Conservation (phyloP, 2,113 vertebrate genomes). For the Eubucco bourcierii region DNA sequence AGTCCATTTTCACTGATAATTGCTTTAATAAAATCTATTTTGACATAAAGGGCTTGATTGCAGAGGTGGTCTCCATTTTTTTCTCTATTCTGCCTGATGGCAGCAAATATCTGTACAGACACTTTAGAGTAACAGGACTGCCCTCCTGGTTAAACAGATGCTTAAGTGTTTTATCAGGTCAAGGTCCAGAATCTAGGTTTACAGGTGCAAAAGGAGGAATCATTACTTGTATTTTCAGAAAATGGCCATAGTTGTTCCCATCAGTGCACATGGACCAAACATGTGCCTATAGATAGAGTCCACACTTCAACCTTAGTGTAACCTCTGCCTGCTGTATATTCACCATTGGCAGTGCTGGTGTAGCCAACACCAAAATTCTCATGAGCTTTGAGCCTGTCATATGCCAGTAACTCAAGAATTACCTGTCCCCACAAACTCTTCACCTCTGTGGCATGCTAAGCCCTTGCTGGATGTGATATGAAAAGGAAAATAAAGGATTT, state of each 20-base stretch:
- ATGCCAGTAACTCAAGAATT: not conserved
- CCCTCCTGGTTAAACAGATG: not conserved
- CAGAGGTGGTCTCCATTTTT: constrained; percentile 14
- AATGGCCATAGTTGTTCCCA: not conserved
- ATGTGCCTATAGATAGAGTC: not conserved
- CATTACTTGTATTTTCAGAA: not conserved
- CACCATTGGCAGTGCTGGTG: not conserved
- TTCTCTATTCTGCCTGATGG: not conserved
- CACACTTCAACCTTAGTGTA: not conserved
- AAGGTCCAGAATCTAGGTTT: not conserved
- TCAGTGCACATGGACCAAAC: not conserved
- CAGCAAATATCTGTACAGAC: not conserved
- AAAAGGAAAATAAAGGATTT: not conserved
- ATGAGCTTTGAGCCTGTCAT: not conserved
- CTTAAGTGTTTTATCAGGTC: not conserved
- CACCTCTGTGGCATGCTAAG: not conserved
- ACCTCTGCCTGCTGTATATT: not conserved
- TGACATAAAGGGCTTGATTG: constrained; percentile 19
- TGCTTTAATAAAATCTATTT: constrained; percentile 38
- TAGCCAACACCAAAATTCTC: not conserved
- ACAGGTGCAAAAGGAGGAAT: not conserved
- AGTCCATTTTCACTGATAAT: constrained; percentile 46
- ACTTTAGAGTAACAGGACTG: not conserved
- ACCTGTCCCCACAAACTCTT: not conserved
- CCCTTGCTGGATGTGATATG: not conserved